phyloP scores from a whole-genome alignment of 2,113 vertebrate genomes.

The Takifugu flavidus region DNA sequence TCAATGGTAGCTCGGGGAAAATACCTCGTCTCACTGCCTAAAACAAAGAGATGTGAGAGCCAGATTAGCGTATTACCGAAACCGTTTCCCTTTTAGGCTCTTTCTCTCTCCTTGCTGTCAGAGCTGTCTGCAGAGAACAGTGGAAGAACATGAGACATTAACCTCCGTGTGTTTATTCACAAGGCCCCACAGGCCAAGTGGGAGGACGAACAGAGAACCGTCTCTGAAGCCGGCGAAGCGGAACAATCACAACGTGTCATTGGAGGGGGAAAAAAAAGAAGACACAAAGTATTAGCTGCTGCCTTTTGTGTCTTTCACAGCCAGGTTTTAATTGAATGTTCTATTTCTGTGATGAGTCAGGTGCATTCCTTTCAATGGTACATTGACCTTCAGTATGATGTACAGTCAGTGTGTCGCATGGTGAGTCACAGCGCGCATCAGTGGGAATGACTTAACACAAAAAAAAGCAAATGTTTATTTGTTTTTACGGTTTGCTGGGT shows the following conservation, averaged over 20 bases:
- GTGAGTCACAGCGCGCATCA: conserved; percentile 61
- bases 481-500: neutral
- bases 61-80: conserved; percentile 59
- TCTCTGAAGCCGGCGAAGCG: conserved; percentile 43
- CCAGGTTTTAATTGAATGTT: conserved; percentile 57
- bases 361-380: conserved; percentile 31
- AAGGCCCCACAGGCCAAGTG: conserved; percentile 57
- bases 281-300: conserved; percentile 42
- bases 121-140: conserved; percentile 55
- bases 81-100: conserved; percentile 57
- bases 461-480: neutral
- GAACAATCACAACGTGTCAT: conserved; percentile 65
- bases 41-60: conserved; percentile 57
- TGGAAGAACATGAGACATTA: conserved; percentile 54
- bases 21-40: conserved; percentile 52
- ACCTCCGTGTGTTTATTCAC: conserved; percentile 67
- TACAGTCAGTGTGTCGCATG: conserved; percentile 42
- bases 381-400: conserved; percentile 58
- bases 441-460: conserved; percentile 26
- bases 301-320: conserved; percentile 50
- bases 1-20: conserved; percentile 53
- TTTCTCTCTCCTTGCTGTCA: conserved; percentile 52
- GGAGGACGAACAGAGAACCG: conserved; percentile 54
- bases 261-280: conserved; percentile 35
- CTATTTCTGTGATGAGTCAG: conserved; percentile 60